phyloP scores from a whole-genome alignment of 2,888 invertebrate species.

The Morpho deidamia region DNA sequence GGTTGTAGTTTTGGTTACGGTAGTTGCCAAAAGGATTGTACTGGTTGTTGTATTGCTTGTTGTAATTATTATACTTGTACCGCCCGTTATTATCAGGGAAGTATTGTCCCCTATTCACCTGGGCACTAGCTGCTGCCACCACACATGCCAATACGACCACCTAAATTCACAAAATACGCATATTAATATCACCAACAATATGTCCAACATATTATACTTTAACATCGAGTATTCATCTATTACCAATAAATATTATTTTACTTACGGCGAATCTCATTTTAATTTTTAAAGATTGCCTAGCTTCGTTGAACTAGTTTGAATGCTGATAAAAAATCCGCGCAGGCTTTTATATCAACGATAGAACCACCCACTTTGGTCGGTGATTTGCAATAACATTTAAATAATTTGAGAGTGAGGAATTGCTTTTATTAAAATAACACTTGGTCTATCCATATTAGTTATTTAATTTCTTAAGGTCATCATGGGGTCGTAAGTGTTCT shows the following conservation, averaged over 20 bases:
- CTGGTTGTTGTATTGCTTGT: constrained; percentile 16
- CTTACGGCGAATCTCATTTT: constrained; percentile 64
- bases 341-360: constrained; percentile 60
- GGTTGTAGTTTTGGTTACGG: constrained; percentile 13
- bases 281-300: constrained; percentile 38
- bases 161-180: constrained; percentile 21
- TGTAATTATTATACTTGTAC: constrained; percentile 23
- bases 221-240: neutral
- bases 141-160: constrained; percentile 42
- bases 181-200: constrained; percentile 3
- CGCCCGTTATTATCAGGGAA: constrained; percentile 20
- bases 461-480: constrained; percentile 18
- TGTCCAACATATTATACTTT: neutral
- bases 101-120: constrained; percentile 31
- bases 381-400: constrained; percentile 64
- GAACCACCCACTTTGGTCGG: constrained; percentile 61
- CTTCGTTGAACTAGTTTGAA: constrained; percentile 67
- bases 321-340: constrained; percentile 62
- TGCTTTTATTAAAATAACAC: constrained; percentile 29
- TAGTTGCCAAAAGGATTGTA: constrained; percentile 18
- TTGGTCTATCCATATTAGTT: constrained; percentile 22
- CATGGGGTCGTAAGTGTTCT: constrained; percentile 11
- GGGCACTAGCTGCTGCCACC: constrained; percentile 50
- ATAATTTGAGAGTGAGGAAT: constrained; percentile 54
- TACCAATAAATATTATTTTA: constrained; percentile 26